These are phyloP conservation scores for Aricia agestis DNA, from an alignment of 1,140 invertebrate genomes.

Conservation along the genomic window DNA sequence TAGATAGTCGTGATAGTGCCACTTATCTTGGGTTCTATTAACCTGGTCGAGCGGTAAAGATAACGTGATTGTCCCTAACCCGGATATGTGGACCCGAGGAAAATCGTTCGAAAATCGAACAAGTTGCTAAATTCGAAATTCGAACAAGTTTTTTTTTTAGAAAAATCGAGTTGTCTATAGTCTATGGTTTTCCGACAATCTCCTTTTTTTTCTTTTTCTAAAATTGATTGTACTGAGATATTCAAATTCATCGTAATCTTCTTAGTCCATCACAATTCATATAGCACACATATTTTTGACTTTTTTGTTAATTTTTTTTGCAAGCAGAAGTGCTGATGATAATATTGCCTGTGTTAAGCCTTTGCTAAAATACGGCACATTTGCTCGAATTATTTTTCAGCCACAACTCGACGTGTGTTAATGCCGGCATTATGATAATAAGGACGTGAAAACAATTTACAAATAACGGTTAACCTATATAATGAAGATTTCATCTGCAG, in stretches of 20 bases:
- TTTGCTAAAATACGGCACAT: not conserved
- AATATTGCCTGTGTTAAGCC: not conserved
- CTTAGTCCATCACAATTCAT: no score
- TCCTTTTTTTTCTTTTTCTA: no score
- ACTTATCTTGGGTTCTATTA: conserved; percentile 3
- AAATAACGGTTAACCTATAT: conserved; percentile 12
- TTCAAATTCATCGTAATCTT: no score
- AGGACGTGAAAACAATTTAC: conserved; percentile 15
- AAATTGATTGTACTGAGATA: no score
- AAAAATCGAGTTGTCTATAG: no score
- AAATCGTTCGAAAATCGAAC: not conserved
- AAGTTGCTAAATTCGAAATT: no score
- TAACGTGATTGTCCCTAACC: not conserved
- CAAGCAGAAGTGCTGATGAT: not conserved
- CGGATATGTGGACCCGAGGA: not conserved
- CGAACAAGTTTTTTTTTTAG: no score
- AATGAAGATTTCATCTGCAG: conserved; percentile 16
- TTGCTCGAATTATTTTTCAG: conserved; percentile 5
- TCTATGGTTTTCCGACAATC: no score
- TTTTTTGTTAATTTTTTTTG: no score
- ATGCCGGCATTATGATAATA: conserved; percentile 9
- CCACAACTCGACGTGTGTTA: not conserved
- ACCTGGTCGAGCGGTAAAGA: not conserved
- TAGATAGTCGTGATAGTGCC: not conserved
- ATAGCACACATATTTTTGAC: no score